phyloP scores from a whole-genome alignment of 1,140 invertebrate genomes.

The Neelides sp. region DNA sequence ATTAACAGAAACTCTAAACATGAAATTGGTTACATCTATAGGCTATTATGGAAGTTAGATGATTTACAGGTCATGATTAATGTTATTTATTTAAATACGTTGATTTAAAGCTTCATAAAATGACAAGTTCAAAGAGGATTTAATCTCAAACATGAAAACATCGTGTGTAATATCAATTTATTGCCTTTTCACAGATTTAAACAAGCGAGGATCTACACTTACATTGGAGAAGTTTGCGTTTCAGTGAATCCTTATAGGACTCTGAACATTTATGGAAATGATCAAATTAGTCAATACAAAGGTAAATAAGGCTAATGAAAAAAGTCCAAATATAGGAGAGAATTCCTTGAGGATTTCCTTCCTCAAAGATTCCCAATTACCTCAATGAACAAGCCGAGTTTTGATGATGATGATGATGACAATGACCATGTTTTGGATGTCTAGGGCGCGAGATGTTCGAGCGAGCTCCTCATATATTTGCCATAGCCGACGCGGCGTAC shows the following conservation, averaged over 20 bases:
- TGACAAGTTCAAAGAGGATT: too few species aligned
- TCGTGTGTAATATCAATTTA: slow-evolving; percentile 5
- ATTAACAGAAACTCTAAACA: too few species aligned
- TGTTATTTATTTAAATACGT: too few species aligned
- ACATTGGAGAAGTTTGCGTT: slow-evolving; percentile 85
- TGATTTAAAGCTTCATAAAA: too few species aligned
- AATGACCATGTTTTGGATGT: slow-evolving; percentile 24
- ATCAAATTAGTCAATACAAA: slow-evolving; percentile 73
- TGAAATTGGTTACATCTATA: too few species aligned
- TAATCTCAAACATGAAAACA: too few species aligned
- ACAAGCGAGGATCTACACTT: slow-evolving; percentile 79
- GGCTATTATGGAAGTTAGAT: too few species aligned
- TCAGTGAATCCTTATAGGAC: slow-evolving; percentile 80
- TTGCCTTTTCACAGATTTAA: slow-evolving; percentile 56
- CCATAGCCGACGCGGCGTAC: slow-evolving; percentile 84
- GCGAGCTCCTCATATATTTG: slow-evolving; percentile 86
- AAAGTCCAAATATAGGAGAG: neutral
- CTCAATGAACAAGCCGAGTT: neutral
- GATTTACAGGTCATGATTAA: too few species aligned
- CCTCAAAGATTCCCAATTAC: neutral
- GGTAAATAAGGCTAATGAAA: slow-evolving; percentile 39
- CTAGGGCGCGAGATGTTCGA: slow-evolving; percentile 78
- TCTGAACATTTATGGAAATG: slow-evolving; percentile 69
- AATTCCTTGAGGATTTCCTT: too few species aligned
- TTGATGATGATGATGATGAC: neutral